A percentile compares a stretch with the other conserved stretches of the same genome.
These are phyloP conservation scores for Belonocnema kinseyi DNA, from an alignment of 1,140 invertebrate species.

Conservation along the genomic window DNA sequence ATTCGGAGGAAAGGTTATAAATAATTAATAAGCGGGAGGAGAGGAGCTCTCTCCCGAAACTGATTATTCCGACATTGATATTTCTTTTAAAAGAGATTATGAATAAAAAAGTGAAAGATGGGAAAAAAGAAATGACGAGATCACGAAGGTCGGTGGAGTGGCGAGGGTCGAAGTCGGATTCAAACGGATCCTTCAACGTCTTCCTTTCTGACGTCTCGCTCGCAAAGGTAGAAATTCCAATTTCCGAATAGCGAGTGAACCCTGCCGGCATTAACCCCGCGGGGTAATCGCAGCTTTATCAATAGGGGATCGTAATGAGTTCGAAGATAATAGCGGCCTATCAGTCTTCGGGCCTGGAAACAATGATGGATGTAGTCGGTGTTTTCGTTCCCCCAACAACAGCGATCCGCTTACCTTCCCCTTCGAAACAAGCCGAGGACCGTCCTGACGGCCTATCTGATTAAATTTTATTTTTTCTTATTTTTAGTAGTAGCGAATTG, in stretches of 20 bases:
- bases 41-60: background rate
- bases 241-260: slow-evolving; percentile 66
- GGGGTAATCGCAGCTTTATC: slow-evolving; percentile 73
- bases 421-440: slow-evolving; percentile 1
- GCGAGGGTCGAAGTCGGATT: slow-evolving; percentile 37
- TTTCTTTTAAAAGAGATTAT: slow-evolving; percentile 46
- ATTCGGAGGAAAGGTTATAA: background rate
- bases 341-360: slow-evolving; percentile 69
- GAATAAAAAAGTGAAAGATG: slow-evolving; percentile 39
- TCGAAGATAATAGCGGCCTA: slow-evolving; percentile 73
- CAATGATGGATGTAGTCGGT: slow-evolving; percentile 73
- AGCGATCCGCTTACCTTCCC: slow-evolving; percentile 30
- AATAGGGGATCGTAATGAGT: slow-evolving; percentile 75
- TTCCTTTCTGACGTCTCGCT: slow-evolving; percentile 61
- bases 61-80: background rate
- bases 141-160: slow-evolving; percentile 17
- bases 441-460: background rate
- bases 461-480: too few species aligned
- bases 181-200: slow-evolving; percentile 62
- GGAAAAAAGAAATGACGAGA: slow-evolving; percentile 35
- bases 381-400: slow-evolving; percentile 66
- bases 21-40: background rate
- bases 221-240: slow-evolving; percentile 70
- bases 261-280: slow-evolving; percentile 56
- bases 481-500: too few species aligned